phyloP scores from a whole-genome alignment of 2,113 vertebrate genomes.

The Charadrius vociferus region DNA sequence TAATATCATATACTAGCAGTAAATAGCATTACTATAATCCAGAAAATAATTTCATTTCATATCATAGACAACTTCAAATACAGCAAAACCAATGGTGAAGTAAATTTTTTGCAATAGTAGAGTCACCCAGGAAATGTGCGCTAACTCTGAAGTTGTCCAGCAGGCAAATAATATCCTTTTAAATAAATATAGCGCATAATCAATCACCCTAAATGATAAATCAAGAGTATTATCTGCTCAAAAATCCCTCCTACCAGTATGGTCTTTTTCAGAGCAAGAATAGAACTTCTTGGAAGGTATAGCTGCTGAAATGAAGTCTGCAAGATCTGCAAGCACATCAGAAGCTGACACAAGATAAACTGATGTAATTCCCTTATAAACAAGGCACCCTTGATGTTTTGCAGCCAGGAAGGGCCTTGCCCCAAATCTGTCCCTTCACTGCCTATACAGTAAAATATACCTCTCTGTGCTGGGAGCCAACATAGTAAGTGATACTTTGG shows the following conservation, averaged over 20 bases:
- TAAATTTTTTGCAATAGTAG: not conserved
- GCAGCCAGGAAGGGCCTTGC: not conserved
- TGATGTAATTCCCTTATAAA: not conserved
- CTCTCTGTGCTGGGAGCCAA: not conserved
- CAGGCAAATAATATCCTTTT: not conserved
- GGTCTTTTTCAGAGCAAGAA: not conserved
- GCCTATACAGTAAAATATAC: not conserved
- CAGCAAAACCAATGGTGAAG: not conserved
- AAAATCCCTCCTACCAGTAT: not conserved
- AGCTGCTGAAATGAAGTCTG: not conserved
- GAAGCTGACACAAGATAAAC: not conserved
- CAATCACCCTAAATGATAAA: not conserved
- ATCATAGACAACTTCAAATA: not conserved
- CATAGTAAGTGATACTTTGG: not conserved
- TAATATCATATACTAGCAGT: not conserved
- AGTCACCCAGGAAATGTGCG: not conserved
- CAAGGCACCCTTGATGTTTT: not conserved
- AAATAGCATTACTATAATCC: not conserved
- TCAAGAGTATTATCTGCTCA: not conserved
- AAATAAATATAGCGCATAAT: not conserved
- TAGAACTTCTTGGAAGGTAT: not conserved
- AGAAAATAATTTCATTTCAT: not conserved
- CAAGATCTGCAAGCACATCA: not conserved
- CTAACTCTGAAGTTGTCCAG: not conserved
- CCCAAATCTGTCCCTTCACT: not conserved